Evolutionary conservation across 2,113 vertebrate species (phyloP), one percentile per base, ranked within the genome.

Genomic region (Athene cunicularia): DNA sequence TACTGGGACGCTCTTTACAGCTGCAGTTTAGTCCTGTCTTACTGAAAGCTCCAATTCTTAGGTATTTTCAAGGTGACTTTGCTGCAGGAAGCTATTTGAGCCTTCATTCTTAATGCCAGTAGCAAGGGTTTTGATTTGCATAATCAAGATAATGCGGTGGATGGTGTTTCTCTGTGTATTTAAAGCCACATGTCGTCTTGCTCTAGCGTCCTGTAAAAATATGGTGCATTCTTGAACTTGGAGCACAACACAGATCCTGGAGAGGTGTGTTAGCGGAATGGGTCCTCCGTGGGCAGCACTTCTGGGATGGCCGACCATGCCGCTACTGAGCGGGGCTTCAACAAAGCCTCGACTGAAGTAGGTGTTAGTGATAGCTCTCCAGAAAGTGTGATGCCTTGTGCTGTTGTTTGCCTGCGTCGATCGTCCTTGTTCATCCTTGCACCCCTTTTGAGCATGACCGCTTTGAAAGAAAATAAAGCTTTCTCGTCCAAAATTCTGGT

Each of bases 161-260:
- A 19, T 30, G 8, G 68, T 24, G 84, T 45, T 77, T 58, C 45
- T 85, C 26, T 50, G 77, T 77, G 70, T 14, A 5, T 86, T 88
- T 82, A 35, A 55, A 93, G 67, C 81, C 35, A 9, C 17, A 0
- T 8, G 49, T 37, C 1, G 0, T 18, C 53, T 79, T n/a, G 55
- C 72, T 80, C 39, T 68, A 11, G 0, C 26, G 28, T 58, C 70
- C 52, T 59, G 1, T 20, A 50, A 74, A 80, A 94, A 41, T 22
- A 10, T 0, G 4, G 62, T 6, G 30, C 0, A 0, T 88, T 82
- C 27, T 45, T 47, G 47, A 63, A 24, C 67, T 33, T 9, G 2
- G 45, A 68, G 63, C 53, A 28, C 39, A 23, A 0, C 0, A 0
- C 1, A 23, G 27, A 33, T 53, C 53, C 16, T 17, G 37, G 64